Conservation (phyloP, 2,113 vertebrate genomes). For the Caranx melampygus region DNA sequence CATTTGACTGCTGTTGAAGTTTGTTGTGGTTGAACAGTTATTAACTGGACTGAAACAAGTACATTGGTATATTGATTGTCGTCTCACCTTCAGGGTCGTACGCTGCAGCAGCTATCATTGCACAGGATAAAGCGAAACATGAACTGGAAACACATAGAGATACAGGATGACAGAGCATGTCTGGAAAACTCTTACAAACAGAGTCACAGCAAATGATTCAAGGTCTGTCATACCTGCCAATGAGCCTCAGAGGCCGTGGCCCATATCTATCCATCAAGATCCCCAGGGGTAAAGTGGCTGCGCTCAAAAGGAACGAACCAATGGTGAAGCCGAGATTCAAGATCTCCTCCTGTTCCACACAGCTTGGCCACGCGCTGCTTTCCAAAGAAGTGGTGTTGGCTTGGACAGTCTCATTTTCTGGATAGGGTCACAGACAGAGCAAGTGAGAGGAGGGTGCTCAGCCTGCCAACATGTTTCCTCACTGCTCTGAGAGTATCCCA, state of each 20-base stretch:
- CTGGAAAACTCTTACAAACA: not conserved
- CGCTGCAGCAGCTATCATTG: slow-evolving; percentile 86
- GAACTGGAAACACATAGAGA: slow-evolving; percentile 75
- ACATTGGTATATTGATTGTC: not conserved
- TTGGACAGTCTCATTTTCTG: slow-evolving; percentile 62
- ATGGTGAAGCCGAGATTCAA: slow-evolving; percentile 91
- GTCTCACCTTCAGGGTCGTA: slow-evolving; percentile 85
- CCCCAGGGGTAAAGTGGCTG: slow-evolving; percentile 86
- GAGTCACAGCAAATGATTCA: not conserved
- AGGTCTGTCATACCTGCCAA: slow-evolving; percentile 85
- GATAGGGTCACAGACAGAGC: not conserved
- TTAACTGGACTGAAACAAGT: too few species aligned
- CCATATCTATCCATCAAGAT: slow-evolving; percentile 85
- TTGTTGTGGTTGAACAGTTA: too few species aligned
- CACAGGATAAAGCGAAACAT: slow-evolving; percentile 87
- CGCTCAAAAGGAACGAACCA: slow-evolving; percentile 90
- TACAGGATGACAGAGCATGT: not conserved
- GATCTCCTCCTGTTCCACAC: slow-evolving; percentile 87
- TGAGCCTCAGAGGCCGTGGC: slow-evolving; percentile 86
- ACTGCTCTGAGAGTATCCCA: not conserved
- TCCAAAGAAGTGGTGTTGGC: slow-evolving; percentile 54
- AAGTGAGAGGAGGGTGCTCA: not conserved
- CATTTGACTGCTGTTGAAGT: not conserved
- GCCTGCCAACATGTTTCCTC: not conserved
- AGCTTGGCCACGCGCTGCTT: slow-evolving; percentile 72